Evolutionary conservation across 2,797 vertebrate species (phyloP), one percentile per base, ranked within the genome.

Genomic region (Danio tinwini): DNA sequence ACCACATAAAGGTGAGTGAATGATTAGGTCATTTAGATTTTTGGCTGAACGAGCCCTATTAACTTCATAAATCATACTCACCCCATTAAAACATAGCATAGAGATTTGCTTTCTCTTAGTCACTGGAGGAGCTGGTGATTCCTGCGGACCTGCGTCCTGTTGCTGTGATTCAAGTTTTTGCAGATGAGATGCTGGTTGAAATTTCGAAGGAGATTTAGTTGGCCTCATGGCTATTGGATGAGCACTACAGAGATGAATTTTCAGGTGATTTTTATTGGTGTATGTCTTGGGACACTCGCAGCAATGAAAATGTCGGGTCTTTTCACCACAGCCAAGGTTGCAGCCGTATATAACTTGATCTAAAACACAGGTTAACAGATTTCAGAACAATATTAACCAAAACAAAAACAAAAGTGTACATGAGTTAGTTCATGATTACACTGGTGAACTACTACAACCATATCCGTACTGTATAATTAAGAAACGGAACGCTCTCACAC

Each of bases 251-350:
- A 71, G 69, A 56, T 71, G 69, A 39, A 40, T 71, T 55, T 55
- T 71, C 7, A 71, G 4, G n/a, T 11, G 39, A 55, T 9, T 50
- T 55, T 17, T 71, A 56, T 71, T 71, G 0, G 55, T 8, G 37
- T 13, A 71, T 11, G 10, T 71, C 50, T 71, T 53, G 5, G 69
- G 69, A 56, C 69, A 71, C 37, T 56, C 11, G 52, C 7, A 56
- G 69, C 69, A 56, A 69, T 71, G 69, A 14, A 71, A 71, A 71
- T 71, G 69, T 9, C 11, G 56, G 52, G 39, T n/a, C 16, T 21
- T 55, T 55, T n/a, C 16, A 0, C 49, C 49, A 53, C 67, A 17
- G 39, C 69, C 0, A 37, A 71, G 39, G 50, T 17, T 71, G 42
- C 69, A 71, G 49, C 21, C 70, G 37, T 70, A 53, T n/a, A 70